Evolutionary conservation across 2,797 vertebrate genomes (phyloP), one percentile per base, ranked within the genome.

Genomic region (Lepidocolaptes lacrymiger): DNA sequence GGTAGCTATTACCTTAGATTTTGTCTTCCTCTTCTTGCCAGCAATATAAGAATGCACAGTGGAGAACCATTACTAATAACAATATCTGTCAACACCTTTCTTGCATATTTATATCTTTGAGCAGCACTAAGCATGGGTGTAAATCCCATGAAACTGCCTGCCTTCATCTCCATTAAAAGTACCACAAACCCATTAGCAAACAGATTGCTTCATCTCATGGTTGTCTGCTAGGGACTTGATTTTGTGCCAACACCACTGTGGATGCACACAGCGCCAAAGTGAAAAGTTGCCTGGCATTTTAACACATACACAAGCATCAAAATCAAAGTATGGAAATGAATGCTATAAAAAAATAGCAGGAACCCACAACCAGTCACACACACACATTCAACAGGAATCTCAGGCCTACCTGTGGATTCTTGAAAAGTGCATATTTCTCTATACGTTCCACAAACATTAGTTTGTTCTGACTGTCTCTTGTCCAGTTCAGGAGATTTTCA

Each of bases 401-500:
- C 34, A 92, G 71, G 76, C 95, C 98, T 91, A 99, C 99, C 98
- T 99, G 99, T 8, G 99, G 99, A 95, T 99, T 99, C 97, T 99
- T 99, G 97, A 99, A 99, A 96, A 99, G 97, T 43, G 99, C 98
- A 0, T 99, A 99, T 96, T 99, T 99, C 98, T 99, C 99, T 73
- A 99, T 99, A 77, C 99, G 99, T 73, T 99, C 99, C 6, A 99
- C 99, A 48, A 99, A 99, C 98, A 99, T 98, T 7, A 99, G 98
- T 94, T 99, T 99, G 97, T 99, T 99, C 97, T 99, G 99, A 96
- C 99, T 99, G 97, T 99, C 99, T 90, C 99, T 98, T 76, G 99
- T 99, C 99, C 99, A 99, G 97, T 99, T 99, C 72, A 99, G 96
- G 34, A 99, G 98, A 96, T 99, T 99, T 97, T 99, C 99, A 97